Conservation (phyloP, 2,113 vertebrate genomes). For the Rana temporaria region DNA sequence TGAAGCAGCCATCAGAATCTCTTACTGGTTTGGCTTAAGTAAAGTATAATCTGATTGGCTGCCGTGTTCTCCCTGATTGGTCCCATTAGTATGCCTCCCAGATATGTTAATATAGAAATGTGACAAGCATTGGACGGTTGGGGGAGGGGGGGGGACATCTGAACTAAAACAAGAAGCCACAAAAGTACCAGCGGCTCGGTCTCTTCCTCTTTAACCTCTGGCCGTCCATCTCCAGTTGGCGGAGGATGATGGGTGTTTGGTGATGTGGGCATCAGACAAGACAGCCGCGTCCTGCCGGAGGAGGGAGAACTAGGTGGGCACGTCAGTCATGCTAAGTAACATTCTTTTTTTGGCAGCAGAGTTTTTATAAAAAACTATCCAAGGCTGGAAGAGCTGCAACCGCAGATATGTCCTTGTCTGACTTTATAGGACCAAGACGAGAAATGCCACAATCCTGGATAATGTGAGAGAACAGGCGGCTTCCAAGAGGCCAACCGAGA, state of each 20-base stretch:
- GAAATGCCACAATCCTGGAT: constrained; percentile 21
- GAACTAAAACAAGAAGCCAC: too few relatives aligned
- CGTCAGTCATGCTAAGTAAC: background rate
- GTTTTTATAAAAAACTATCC: too few relatives aligned
- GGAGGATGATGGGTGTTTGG: background rate
- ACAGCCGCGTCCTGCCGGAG: background rate
- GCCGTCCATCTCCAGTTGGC: background rate
- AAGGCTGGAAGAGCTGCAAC: constrained; percentile 16
- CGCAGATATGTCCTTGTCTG: constrained; percentile 38
- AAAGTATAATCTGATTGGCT: too few relatives aligned
- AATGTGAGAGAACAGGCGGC: background rate
- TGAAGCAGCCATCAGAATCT: too few relatives aligned
- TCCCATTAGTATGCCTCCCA: too few relatives aligned
- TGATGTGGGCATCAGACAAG: background rate
- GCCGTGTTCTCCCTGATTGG: too few relatives aligned
- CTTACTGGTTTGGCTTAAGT: too few relatives aligned
- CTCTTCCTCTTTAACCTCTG: too few relatives aligned
- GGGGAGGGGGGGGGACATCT: too few relatives aligned
- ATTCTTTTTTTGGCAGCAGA: background rate
- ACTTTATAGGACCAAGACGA: background rate
- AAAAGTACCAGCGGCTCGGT: too few relatives aligned
- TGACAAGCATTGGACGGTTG: too few relatives aligned
- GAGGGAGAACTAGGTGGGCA: background rate
- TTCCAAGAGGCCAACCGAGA: background rate
- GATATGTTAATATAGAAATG: too few relatives aligned